phyloP scores from a whole-genome alignment of 2,113 vertebrate genomes.

The Ptychochromis oligacanthus region DNA sequence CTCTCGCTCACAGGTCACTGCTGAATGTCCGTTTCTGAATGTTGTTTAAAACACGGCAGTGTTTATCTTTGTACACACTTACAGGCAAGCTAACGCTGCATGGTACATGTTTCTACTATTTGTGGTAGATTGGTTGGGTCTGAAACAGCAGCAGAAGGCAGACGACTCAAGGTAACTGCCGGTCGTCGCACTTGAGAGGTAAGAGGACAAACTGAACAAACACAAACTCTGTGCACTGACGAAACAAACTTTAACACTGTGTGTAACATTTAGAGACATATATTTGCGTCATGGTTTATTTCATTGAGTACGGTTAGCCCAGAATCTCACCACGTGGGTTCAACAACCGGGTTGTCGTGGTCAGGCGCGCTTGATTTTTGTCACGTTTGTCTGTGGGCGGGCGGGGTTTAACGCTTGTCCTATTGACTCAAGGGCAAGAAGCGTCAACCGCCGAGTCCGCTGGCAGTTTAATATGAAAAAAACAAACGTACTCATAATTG shows the following conservation, averaged over 20 bases:
- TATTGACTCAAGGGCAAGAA: accelerated
- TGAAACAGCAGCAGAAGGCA: not conserved
- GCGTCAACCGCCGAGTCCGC: not conserved
- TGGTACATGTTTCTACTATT: not conserved
- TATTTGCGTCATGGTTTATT: accelerated
- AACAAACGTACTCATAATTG: not conserved
- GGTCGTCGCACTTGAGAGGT: conserved; percentile 38
- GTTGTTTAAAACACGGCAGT: accelerated
- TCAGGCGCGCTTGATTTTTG: not conserved
- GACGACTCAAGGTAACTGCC: conserved; percentile 4
- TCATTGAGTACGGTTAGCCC: not conserved
- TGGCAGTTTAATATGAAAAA: accelerated
- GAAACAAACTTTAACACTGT: accelerated
- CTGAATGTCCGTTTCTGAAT: not conserved
- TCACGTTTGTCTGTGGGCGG: accelerated
- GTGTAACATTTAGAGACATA: accelerated
- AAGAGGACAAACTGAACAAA: conserved; percentile 6
- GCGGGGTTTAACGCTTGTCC: not conserved
- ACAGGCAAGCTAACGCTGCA: not conserved
- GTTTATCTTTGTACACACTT: not conserved
- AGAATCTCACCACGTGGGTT: conserved; percentile 59
- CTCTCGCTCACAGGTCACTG: not conserved
- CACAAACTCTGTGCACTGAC: accelerated
- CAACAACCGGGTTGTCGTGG: not conserved
- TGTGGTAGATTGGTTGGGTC: conserved; percentile 26